phyloP scores from a whole-genome alignment of 2,888 invertebrate genomes.

The Plagiodera versicolora region DNA sequence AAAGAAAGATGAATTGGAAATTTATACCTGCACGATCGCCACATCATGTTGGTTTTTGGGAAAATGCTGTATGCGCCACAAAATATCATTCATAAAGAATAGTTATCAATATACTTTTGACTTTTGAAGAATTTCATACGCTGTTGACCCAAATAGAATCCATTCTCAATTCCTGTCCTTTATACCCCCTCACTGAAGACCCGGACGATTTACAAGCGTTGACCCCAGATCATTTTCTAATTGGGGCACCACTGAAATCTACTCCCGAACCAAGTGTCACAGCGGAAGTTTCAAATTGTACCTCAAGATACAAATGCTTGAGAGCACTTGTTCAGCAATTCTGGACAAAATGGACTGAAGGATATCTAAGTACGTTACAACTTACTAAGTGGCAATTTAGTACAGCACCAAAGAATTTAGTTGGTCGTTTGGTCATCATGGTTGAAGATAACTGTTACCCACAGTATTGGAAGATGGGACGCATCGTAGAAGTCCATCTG shows the following conservation, averaged over 20 bases:
- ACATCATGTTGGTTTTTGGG: slow-evolving; percentile 19
- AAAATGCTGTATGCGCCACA: slow-evolving; percentile 4
- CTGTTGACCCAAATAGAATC: slow-evolving; percentile 1
- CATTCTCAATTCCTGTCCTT: slow-evolving; percentile 7
- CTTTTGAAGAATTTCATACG: slow-evolving; percentile 18
- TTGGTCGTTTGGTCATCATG: not conserved
- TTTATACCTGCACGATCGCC: slow-evolving; percentile 18
- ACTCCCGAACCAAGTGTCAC: no score
- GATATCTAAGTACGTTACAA: not conserved
- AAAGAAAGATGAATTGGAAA: slow-evolving; percentile 6
- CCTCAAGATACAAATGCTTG: no score
- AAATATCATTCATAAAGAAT: slow-evolving; percentile 11
- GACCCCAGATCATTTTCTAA: slow-evolving; percentile 2
- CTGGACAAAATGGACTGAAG: slow-evolving; percentile 1
- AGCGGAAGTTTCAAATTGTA: no score
- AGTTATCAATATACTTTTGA: slow-evolving; percentile 9
- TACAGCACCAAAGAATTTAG: not conserved
- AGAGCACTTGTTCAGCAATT: no score
- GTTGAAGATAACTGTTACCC: not conserved
- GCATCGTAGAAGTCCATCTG: slow-evolving; percentile 9
- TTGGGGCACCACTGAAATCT: no score
- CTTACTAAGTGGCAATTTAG: not conserved
- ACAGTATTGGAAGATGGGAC: slow-evolving; percentile 8
- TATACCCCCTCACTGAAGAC: slow-evolving; percentile 4
- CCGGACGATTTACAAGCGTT: not conserved